A percentile compares a stretch with the other conserved stretches of the same genome.
Conservation (phyloP, 2,113 vertebrate species). For the Chaenogobius annularis region DNA sequence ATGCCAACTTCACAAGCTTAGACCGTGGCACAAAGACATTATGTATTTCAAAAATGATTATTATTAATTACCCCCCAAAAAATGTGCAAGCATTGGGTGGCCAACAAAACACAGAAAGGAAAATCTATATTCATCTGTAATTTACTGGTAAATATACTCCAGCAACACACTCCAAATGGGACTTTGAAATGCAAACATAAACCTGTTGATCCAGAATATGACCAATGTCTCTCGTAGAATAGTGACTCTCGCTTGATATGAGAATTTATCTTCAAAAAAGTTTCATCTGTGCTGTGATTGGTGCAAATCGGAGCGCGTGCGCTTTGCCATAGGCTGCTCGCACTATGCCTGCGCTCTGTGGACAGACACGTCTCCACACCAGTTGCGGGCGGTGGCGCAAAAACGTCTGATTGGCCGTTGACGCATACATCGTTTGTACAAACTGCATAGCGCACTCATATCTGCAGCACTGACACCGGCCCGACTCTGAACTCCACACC, state of each 20-base stretch:
- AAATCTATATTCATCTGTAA: not conserved
- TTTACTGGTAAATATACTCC: not conserved
- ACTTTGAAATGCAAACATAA: not conserved
- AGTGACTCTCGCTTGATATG: not conserved
- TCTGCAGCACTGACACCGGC: not conserved
- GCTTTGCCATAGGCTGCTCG: slow-evolving; percentile 63
- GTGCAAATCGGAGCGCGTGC: slow-evolving; percentile 48
- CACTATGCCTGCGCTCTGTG: slow-evolving; percentile 43
- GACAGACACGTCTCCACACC: slow-evolving; percentile 45
- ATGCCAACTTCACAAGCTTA: too few relatives aligned
- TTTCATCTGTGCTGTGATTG: slow-evolving; percentile 59
- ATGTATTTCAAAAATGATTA: not conserved
- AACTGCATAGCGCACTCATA: slow-evolving; percentile 20
- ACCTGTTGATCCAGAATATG: not conserved
- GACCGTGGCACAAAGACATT: not conserved
- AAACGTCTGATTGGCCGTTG: slow-evolving; percentile 63
- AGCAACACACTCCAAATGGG: not conserved
- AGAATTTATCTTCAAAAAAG: slow-evolving; percentile 10
- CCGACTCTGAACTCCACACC: not conserved
- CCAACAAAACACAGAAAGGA: not conserved
- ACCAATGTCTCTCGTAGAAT: not conserved
- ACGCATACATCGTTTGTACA: slow-evolving; percentile 20
- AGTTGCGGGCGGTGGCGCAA: slow-evolving; percentile 67
- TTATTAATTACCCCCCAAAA: too few relatives aligned
- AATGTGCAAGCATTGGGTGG: too few relatives aligned